A percentile compares a stretch with the other conserved stretches of the same genome.
Evolutionary conservation across 2,888 invertebrate species (phyloP).

Genomic region (Himalopsyche tibetana): DNA sequence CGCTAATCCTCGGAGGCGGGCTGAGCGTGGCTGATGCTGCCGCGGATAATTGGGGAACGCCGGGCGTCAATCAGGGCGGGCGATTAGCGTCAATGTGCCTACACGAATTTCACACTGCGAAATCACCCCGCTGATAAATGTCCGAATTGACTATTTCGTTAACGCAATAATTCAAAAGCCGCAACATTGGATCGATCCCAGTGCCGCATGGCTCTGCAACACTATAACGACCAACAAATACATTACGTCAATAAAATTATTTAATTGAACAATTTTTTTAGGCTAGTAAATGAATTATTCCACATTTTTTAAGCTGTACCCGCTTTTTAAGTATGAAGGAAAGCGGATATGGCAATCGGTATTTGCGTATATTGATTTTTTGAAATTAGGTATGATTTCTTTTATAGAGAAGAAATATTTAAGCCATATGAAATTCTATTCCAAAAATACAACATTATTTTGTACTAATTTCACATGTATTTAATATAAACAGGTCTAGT

Average conservation of each 20-base stretch:
- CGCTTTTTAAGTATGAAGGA: no score
- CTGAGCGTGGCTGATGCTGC: slow-evolving; percentile 16
- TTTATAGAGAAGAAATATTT: no score
- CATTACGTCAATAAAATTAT: neutral
- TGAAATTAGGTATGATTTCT: no score
- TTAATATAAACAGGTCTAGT: no score
- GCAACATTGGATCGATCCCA: slow-evolving; percentile 53
- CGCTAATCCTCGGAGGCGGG: slow-evolving; percentile 22
- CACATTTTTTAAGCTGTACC: no score
- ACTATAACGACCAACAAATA: neutral
- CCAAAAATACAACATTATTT: no score
- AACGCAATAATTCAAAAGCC: slow-evolving; percentile 61
- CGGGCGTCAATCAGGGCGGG: slow-evolving; percentile 57
- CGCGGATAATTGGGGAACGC: slow-evolving; percentile 57
- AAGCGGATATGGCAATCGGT: no score
- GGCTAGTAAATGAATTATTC: no score
- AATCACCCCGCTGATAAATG: slow-evolving; percentile 48
- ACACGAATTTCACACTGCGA: slow-evolving; percentile 59
- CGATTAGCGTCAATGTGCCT: slow-evolving; percentile 63
- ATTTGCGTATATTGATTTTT: no score
- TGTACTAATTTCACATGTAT: no score
- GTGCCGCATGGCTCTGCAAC: neutral
- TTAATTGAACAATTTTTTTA: neutral
- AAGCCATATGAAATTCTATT: no score
- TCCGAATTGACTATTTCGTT: slow-evolving; percentile 45